A percentile compares a stretch with the other conserved stretches of the same genome.
Evolutionary conservation across 1,140 invertebrate genomes (phyloP).

Genomic region (Choristoneura fumiferana): DNA sequence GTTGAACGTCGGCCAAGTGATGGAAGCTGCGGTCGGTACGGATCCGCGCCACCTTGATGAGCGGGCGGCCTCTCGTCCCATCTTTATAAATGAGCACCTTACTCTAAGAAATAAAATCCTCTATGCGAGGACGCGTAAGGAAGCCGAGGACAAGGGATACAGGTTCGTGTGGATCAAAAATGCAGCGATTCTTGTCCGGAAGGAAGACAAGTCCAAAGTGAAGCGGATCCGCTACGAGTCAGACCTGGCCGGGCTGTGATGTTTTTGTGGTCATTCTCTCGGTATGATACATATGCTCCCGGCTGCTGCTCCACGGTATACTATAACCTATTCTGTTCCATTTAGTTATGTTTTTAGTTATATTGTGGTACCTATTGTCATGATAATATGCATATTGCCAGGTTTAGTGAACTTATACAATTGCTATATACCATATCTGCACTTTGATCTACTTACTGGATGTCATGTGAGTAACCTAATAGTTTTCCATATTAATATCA

Average conservation of each 20-base stretch:
- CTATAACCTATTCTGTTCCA: too few species aligned
- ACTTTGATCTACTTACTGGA: too few species aligned
- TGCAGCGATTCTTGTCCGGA: neutral
- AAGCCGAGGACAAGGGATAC: neutral
- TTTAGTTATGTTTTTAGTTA: too few species aligned
- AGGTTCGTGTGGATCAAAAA: constrained; percentile 21
- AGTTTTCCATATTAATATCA: too few species aligned
- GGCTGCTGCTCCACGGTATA: too few species aligned
- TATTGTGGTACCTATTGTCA: too few species aligned
- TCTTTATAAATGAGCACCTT: constrained; percentile 17
- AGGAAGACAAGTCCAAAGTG: neutral
- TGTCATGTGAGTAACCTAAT: too few species aligned
- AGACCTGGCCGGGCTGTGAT: neutral
- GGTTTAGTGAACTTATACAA: too few species aligned
- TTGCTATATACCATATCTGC: too few species aligned
- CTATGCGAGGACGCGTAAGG: constrained; percentile 6
- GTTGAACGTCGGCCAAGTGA: neutral
- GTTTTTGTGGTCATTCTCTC: neutral
- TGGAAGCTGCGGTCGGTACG: neutral
- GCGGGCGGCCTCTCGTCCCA: neutral
- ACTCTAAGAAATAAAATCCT: constrained; percentile 19
- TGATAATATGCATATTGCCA: too few species aligned
- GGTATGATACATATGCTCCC: neutral
- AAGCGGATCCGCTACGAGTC: constrained; percentile 4
- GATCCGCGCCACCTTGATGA: neutral